Percentiles rank a stretch among this genome's conserved stretches.
These are phyloP conservation scores for Nasonia vitripennis DNA, from an alignment of 1,140 invertebrate species.

Conservation along the genomic window DNA sequence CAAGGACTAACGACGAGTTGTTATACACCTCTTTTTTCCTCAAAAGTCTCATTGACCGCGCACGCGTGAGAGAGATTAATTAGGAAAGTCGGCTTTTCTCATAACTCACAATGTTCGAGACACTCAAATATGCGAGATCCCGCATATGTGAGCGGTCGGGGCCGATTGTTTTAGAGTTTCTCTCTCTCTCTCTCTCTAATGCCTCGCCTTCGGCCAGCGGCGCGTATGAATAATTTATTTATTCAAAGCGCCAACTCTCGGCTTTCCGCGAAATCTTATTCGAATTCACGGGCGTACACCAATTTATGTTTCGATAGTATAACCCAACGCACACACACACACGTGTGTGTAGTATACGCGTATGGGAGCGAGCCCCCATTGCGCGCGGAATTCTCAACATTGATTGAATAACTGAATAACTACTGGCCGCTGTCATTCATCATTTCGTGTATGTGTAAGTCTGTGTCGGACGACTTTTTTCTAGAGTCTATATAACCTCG, in stretches of 20 bases:
- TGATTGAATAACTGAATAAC: conserved; percentile 52
- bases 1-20: conserved; percentile 14
- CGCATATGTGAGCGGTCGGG: background rate
- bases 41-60: too few species aligned
- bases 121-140: too few species aligned
- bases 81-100: background rate
- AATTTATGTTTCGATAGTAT: conserved; percentile 40
- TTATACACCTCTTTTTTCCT: background rate
- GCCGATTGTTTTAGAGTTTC: conserved; percentile 39
- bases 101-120: background rate
- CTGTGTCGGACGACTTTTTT: background rate
- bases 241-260: conserved; percentile 41
- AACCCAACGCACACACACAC: background rate
- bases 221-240: conserved; percentile 49
- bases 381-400: conserved; percentile 33
- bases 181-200: conserved; percentile 33
- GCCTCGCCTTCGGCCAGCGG: conserved; percentile 27
- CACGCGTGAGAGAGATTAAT: background rate
- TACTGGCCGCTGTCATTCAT: conserved; percentile 43
- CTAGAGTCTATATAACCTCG: background rate
- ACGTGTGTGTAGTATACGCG: background rate
- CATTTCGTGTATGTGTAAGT: conserved; percentile 16
- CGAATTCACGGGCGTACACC: conserved; percentile 44
- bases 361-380: conserved; percentile 17
- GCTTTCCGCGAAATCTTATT: conserved; percentile 50